Percentiles rank a stretch among this genome's conserved stretches.
Evolutionary conservation across 2,113 vertebrate genomes (phyloP).

Genomic region (Theristicus caerulescens): DNA sequence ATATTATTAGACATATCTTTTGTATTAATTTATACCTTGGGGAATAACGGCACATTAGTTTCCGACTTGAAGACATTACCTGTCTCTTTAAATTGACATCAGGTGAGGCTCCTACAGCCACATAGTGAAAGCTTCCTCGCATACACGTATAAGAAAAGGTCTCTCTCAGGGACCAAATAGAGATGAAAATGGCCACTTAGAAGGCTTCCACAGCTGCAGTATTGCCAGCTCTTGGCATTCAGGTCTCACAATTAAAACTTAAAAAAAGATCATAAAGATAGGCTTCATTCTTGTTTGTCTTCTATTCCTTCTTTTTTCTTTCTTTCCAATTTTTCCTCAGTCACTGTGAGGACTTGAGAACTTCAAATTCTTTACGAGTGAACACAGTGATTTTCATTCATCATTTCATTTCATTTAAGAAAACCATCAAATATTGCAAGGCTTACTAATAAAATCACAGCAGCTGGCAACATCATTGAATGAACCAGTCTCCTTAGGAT

Average conservation of each 20-base stretch:
- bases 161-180: neutral
- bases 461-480: neutral
- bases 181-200: neutral
- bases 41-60: slow-evolving; percentile 56
- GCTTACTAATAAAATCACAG: neutral
- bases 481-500: neutral
- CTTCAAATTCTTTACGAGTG: neutral
- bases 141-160: neutral
- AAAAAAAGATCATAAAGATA: neutral
- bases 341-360: neutral
- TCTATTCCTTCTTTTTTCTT: neutral
- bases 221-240: neutral
- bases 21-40: slow-evolving; percentile 69
- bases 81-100: slow-evolving; percentile 64
- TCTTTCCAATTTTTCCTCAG: neutral
- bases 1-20: slow-evolving; percentile 63
- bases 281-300: neutral
- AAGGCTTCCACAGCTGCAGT: neutral
- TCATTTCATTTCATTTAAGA: no score
- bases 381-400: neutral
- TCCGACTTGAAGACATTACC: slow-evolving; percentile 47
- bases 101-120: neutral
- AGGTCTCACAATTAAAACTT: neutral
- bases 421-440: neutral
- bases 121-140: neutral